Evolutionary conservation across 2,888 invertebrate genomes (phyloP), one percentile per base, ranked within the genome.

Genomic region (Sylvicola cinctus): DNA sequence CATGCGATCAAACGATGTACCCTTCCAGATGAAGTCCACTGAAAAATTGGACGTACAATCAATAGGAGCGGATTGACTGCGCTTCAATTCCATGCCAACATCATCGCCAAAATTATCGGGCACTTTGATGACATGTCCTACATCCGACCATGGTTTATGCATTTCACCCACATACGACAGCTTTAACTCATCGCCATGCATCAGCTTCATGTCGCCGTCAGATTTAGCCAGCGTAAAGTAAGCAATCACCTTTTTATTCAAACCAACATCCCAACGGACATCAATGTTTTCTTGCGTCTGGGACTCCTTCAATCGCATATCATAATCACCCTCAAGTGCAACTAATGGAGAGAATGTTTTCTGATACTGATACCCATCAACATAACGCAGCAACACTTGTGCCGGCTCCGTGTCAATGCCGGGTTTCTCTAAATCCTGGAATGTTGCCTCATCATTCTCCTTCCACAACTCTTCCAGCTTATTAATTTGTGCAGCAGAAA

Each of bases 21-120:
- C 90, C 57, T 96, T 96, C 96, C 95, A 96, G 33, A 96, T 95
- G 56, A 95, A 98, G 58, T 99, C 96, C 4, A 96, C 90, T 0
- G 90, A 87, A 59, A 95, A 99, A 60, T 90, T 91, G 44, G 85
- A 84, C 32, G 81, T 81, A 56, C 87, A 87, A 45, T 95, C 93
- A 0, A 80, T 76, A 0, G 96, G 96, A 0, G 93, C 90, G 15
- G 85, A 88, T 2, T 78, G 74, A 44, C 80, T 84, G 43, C 78
- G 79, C 52, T 95, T 95, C 50, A 98, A 61, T 52, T 98, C 98
- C 26, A 98, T 75, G 0, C 95, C 96, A 12, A 99, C 87, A 55
- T 98, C 98, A 51, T 99, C 98, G 4, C 91, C 93, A 54, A 80
- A 93, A 61, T 96, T 88, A 50, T 88, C 87, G 0, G 88, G 87